Evolutionary conservation across 2,888 invertebrate species (phyloP).

Genomic region (Aproaerema taeniolella): DNA sequence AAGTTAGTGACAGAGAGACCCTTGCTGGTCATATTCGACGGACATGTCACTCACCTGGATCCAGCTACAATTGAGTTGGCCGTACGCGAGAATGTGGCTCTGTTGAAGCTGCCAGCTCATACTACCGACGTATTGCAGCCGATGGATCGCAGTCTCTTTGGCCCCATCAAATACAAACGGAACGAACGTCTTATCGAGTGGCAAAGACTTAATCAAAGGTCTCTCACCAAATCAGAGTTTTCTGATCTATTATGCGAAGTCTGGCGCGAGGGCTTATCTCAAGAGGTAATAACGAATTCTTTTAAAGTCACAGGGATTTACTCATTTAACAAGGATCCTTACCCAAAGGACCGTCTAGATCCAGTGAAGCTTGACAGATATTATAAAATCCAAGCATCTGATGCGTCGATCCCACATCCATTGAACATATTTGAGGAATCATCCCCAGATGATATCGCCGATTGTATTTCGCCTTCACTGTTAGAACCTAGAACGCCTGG

Average conservation of each 20-base stretch:
- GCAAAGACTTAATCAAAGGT: conserved; percentile 14
- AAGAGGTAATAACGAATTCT: conserved; percentile 11
- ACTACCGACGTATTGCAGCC: conserved; percentile 6
- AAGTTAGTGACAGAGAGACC: conserved; percentile 11
- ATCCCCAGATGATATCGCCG: conserved; percentile 5
- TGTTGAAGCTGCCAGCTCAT: conserved; percentile 7
- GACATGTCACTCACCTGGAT: conserved; percentile 13
- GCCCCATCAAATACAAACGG: conserved; percentile 10
- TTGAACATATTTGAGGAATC: conserved; percentile 10
- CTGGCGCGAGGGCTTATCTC: conserved; percentile 10
- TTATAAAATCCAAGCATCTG: conserved; percentile 9
- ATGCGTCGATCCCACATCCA: conserved; percentile 7
- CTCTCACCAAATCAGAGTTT: conserved; percentile 14
- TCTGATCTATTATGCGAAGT: conserved; percentile 11
- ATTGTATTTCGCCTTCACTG: conserved; percentile 10
- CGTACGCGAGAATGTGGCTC: conserved; percentile 9
- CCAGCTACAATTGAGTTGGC: conserved; percentile 11
- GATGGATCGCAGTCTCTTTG: conserved; percentile 7
- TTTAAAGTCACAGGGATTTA: conserved; percentile 12
- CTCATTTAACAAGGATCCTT: conserved; percentile 11
- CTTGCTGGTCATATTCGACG: conserved; percentile 11
- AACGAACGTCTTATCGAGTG: conserved; percentile 11
- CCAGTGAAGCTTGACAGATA: conserved; percentile 11
- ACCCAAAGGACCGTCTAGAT: conserved; percentile 12
- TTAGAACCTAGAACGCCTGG: neutral